These are phyloP conservation scores for Serilophus lunatus DNA, from an alignment of 2,113 vertebrate genomes.

Conservation along the genomic window DNA sequence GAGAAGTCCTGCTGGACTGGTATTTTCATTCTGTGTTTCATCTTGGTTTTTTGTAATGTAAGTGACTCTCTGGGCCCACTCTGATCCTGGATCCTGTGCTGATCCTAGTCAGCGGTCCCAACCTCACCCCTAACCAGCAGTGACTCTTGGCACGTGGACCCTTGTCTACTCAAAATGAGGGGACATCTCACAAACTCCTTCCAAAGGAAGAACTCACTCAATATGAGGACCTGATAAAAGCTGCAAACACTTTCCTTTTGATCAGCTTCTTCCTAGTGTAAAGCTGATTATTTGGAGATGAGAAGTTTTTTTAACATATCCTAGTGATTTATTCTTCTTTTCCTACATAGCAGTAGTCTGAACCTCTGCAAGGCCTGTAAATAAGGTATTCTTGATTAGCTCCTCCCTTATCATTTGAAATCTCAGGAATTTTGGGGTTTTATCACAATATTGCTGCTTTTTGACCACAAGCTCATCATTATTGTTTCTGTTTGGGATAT, in stretches of 20 bases:
- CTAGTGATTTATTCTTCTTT: background rate
- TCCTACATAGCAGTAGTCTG: background rate
- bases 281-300: background rate
- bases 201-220: accelerated
- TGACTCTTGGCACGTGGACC: accelerated
- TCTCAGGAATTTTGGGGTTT: background rate
- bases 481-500: background rate
- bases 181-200: background rate
- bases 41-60: background rate
- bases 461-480: background rate
- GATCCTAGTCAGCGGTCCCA: background rate
- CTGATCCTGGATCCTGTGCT: background rate
- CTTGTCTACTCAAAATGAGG: background rate
- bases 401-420: background rate
- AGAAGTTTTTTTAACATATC: background rate
- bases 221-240: background rate
- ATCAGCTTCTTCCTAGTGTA: background rate
- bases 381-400: background rate
- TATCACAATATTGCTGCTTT: background rate
- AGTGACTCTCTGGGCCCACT: background rate
- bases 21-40: background rate
- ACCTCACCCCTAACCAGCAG: accelerated
- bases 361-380: background rate
- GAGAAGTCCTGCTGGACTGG: background rate
- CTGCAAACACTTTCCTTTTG: background rate